Evolutionary conservation across 1,140 invertebrate species (phyloP).

Genomic region (Pseudoatta argentina): DNA sequence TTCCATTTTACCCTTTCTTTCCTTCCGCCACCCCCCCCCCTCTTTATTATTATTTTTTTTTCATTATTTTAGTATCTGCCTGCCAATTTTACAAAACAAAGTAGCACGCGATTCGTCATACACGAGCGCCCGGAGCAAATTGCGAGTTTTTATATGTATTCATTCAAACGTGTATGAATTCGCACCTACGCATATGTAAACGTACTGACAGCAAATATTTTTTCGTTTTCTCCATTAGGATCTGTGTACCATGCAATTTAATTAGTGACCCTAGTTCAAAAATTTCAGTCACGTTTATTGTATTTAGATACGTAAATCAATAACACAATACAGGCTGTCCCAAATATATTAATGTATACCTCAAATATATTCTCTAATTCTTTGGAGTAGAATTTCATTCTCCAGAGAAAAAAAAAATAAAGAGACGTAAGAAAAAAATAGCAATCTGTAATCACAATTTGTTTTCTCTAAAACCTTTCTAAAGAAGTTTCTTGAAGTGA

Average conservation of each 20-base stretch:
- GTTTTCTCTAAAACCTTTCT: no score
- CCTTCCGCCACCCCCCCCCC: background rate
- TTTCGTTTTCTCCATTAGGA: background rate
- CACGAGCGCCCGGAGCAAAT: slow-evolving; percentile 10
- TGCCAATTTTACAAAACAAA: slow-evolving; percentile 47
- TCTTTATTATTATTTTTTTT: background rate
- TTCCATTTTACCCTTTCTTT: slow-evolving; percentile 39
- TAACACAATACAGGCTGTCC: background rate
- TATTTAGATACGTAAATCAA: background rate
- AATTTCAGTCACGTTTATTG: background rate
- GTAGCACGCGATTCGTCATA: slow-evolving; percentile 38
- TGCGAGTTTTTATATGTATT: slow-evolving; percentile 13
- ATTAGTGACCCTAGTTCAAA: background rate
- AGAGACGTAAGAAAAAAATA: no score
- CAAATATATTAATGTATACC: background rate
- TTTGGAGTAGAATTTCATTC: background rate
- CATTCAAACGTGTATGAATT: slow-evolving; percentile 20
- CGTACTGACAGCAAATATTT: background rate
- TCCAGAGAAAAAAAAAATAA: no score
- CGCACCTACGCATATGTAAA: background rate
- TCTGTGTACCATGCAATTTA: background rate
- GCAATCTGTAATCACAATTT: no score
- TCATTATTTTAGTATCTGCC: slow-evolving; percentile 26
- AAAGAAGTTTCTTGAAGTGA: no score
- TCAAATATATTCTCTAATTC: background rate